phyloP scores from a whole-genome alignment of 2,797 vertebrate species.

The Eulemur rubriventer region DNA sequence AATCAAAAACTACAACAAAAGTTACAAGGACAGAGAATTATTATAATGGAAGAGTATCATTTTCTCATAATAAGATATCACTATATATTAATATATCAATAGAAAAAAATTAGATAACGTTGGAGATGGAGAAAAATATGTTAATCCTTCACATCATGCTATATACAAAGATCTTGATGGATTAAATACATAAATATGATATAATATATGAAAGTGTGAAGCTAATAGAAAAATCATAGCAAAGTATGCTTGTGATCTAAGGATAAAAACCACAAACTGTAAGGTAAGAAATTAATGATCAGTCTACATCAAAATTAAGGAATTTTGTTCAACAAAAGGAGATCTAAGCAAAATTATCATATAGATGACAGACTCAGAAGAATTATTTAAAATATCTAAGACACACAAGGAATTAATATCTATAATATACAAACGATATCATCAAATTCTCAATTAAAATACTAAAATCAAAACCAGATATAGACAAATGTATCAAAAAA shows the following conservation, averaged over 20 bases:
- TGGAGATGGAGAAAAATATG: background rate
- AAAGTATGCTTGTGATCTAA: background rate
- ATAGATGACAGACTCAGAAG: background rate
- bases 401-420: background rate
- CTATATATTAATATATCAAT: background rate
- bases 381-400: background rate
- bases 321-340: background rate
- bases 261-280: background rate
- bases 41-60: background rate
- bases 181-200: background rate
- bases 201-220: background rate
- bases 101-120: background rate
- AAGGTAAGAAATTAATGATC: background rate
- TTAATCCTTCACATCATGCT: background rate
- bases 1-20: background rate
- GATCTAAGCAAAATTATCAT: conserved; percentile 16
- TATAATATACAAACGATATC: background rate
- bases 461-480: conserved; percentile 4
- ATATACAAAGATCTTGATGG: background rate
- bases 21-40: background rate
- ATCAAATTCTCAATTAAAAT: background rate
- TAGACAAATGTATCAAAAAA: background rate
- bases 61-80: background rate
- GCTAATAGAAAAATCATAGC: background rate
- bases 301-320: background rate